Evolutionary conservation across 2,888 invertebrate genomes (phyloP).

Genomic region (Netelia fuscicornis): DNA sequence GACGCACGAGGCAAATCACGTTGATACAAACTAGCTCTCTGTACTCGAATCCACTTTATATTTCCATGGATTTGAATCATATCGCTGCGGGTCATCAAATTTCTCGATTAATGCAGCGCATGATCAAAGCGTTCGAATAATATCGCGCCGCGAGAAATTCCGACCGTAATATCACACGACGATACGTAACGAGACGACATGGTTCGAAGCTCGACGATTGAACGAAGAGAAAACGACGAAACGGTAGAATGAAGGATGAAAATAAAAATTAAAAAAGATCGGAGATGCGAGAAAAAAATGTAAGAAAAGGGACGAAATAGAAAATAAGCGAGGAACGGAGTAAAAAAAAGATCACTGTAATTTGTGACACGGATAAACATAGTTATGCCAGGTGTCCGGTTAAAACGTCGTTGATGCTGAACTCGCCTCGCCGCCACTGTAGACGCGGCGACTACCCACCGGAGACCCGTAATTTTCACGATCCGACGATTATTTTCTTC

Average conservation of each 20-base stretch:
- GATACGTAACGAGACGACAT: not conserved
- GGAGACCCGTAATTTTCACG: constrained; percentile 58
- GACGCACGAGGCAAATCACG: constrained; percentile 4
- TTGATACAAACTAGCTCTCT: not conserved
- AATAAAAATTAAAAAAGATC: not conserved
- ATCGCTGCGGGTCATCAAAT: constrained; percentile 19
- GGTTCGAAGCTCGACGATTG: not conserved
- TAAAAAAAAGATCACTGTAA: constrained; percentile 46
- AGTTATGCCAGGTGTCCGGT: constrained; percentile 57
- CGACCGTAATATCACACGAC: not conserved
- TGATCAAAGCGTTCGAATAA: not conserved
- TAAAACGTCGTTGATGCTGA: constrained; percentile 51
- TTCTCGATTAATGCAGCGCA: not conserved
- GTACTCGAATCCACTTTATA: constrained; percentile 1
- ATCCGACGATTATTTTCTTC: constrained; percentile 51
- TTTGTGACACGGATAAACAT: constrained; percentile 55
- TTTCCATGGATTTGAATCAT: not conserved
- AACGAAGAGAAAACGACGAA: not conserved
- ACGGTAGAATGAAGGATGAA: not conserved
- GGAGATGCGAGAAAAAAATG: not conserved
- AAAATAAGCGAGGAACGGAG: constrained; percentile 9
- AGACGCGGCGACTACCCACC: constrained; percentile 23
- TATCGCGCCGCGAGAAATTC: not conserved
- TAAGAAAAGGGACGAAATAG: constrained; percentile 3
- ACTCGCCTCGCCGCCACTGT: constrained; percentile 32